Evolutionary conservation across 2,888 invertebrate species (phyloP), one percentile per base, ranked within the genome.

Genomic region (Phymatocera aterrima): DNA sequence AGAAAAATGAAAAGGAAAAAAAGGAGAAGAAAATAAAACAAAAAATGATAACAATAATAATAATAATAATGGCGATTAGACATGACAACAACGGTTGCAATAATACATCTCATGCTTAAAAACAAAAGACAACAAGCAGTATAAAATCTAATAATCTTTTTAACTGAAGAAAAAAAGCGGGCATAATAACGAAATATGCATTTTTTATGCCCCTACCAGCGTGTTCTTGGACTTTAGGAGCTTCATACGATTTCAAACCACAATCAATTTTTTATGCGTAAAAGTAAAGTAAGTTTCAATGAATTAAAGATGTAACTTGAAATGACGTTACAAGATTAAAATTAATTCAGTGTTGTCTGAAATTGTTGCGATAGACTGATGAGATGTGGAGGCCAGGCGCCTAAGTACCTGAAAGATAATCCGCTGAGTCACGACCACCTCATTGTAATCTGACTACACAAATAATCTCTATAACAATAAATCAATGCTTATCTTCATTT

Each of bases 51-150:
- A 43, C 12, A 57, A 24, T 21, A 43, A 75, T 48, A 72, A 31
- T 51, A 51, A 51, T 34, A 31, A 72, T 72, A 68, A 72, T 72
- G 51, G 60, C 75, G 60, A 75, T 75, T 57, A 75, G 57, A 75
- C 75, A 60, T 60, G 75, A 75, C 60, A 72, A 75, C 75, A 75
- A 54, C 75, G 75, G 40, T 75, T 75, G 75, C 75, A 75, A 75
- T 75, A 75, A 75, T 75, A 75, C 75, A 75, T 60, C 75, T 57
- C 57, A 75, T 75, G 24, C 31, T 40, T 57, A 75, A 64, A 72
- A 31, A 5, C 8, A 28, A 28, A 60, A 28, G 28, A 60, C 6
- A 28, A 60, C 5, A 24, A 60, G 28, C 24, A 10, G 21, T 48
- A 51, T 51, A 21, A 51, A 34, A 34, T 51, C 24, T 51, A 51